Conservation (phyloP, 1,140 invertebrate species). For the Plutomurus gul region DNA sequence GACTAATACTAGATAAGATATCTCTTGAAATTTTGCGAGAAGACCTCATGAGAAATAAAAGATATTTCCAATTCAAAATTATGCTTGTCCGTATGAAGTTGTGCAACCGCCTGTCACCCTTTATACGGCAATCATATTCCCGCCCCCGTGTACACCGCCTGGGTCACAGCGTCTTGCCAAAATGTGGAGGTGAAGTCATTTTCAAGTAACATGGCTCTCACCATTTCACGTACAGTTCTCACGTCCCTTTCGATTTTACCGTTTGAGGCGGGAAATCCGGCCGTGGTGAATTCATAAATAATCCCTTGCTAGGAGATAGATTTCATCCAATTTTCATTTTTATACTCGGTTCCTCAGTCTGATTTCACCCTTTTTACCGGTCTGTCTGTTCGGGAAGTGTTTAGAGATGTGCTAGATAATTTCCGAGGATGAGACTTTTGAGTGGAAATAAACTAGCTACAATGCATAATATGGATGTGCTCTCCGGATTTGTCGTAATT, state of each 20-base stretch:
- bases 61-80: too few species aligned
- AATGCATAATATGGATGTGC: too few species aligned
- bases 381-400: neutral
- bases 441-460: too few species aligned
- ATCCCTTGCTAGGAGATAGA: neutral
- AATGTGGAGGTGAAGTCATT: neutral
- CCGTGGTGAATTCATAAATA: neutral
- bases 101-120: too few species aligned
- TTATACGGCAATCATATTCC: too few species aligned
- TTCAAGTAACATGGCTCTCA: neutral
- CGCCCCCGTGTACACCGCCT: neutral
- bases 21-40: too few species aligned
- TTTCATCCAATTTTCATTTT: neutral
- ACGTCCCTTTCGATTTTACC: neutral
- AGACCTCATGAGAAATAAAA: too few species aligned
- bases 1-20: too few species aligned
- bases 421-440: too few species aligned
- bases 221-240: neutral
- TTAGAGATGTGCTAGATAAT: too few species aligned
- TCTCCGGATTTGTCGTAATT: too few species aligned
- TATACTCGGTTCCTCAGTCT: neutral
- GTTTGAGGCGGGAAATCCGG: constrained; percentile 54
- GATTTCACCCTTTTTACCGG: neutral
- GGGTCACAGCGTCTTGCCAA: neutral
- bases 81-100: too few species aligned